These are phyloP conservation scores for Lasioglossum calceatum DNA, from an alignment of 2,888 invertebrate genomes.

Conservation along the genomic window DNA sequence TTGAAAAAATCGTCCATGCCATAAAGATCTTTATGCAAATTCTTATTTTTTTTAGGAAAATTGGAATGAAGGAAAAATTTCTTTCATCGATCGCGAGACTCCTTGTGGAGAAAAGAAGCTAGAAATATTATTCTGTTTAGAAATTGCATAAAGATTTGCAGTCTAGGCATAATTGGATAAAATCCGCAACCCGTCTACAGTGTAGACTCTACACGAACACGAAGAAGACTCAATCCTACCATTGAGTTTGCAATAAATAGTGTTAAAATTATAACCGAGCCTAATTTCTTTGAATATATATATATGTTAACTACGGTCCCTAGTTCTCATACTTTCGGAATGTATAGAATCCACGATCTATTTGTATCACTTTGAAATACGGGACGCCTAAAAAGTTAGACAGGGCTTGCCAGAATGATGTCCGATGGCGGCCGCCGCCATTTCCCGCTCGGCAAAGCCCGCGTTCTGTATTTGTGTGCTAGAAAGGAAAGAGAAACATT, in stretches of 20 bases:
- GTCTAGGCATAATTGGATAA: background rate
- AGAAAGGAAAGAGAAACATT: conserved; percentile 5
- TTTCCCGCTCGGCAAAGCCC: background rate
- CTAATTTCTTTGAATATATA: conserved; percentile 48
- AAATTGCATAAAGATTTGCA: background rate
- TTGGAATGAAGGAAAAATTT: background rate
- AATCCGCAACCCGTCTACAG: background rate
- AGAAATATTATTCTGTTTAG: background rate
- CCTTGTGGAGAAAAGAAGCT: background rate
- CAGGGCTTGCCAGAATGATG: background rate
- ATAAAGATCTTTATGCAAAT: background rate
- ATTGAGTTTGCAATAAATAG: conserved; percentile 49
- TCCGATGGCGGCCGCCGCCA: background rate
- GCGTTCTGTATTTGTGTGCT: background rate
- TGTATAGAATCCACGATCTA: conserved; percentile 60
- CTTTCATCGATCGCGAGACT: background rate
- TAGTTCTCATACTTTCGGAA: conserved; percentile 62
- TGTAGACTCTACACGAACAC: background rate
- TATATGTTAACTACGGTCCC: conserved; percentile 49
- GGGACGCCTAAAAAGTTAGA: conserved; percentile 25
- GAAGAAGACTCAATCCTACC: conserved; percentile 26
- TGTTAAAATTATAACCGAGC: conserved; percentile 56
- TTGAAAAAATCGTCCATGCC: background rate
- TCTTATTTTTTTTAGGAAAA: background rate
- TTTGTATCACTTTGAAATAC: conserved; percentile 38